These are phyloP conservation scores for Conopomorpha cramerella DNA, from an alignment of 1,140 invertebrate genomes.

Conservation along the genomic window DNA sequence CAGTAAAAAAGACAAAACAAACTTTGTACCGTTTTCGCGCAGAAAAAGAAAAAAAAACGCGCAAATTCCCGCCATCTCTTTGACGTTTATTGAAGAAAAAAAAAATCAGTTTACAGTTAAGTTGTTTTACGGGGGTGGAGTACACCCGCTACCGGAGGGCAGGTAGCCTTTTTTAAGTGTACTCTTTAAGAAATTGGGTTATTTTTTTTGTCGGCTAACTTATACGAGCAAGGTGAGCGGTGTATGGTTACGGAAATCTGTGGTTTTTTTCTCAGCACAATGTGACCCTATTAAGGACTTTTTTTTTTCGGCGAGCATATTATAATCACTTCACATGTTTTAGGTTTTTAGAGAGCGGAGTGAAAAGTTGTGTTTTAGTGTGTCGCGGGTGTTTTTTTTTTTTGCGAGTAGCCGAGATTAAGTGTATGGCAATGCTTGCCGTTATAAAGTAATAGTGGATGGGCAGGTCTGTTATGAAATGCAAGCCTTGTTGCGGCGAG, in stretches of 20 bases:
- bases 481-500: slow-evolving; percentile 26
- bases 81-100: slow-evolving; percentile 10
- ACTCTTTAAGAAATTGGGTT: slow-evolving; percentile 44
- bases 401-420: neutral
- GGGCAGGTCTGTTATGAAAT: slow-evolving; percentile 26
- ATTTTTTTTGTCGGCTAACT: slow-evolving; percentile 36
- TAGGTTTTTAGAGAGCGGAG: slow-evolving; percentile 1
- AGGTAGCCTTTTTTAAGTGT: slow-evolving; percentile 35
- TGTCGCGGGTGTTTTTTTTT: neutral
- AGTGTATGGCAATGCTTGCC: neutral
- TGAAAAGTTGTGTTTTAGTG: neutral
- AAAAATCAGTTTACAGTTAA: slow-evolving; percentile 28
- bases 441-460: slow-evolving; percentile 14
- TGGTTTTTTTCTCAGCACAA: slow-evolving; percentile 27
- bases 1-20: no score
- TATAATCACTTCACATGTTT: slow-evolving; percentile 43
- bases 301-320: slow-evolving; percentile 21
- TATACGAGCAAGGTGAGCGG: slow-evolving; percentile 41
- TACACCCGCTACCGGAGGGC: slow-evolving; percentile 34
- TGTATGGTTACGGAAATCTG: slow-evolving; percentile 48
- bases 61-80: slow-evolving; percentile 20
- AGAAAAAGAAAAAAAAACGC: slow-evolving; percentile 18
- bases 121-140: slow-evolving; percentile 28
- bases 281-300: slow-evolving; percentile 36
- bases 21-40: slow-evolving; percentile 14